phyloP scores from a whole-genome alignment of 2,113 vertebrate genomes.

The Platysteira castanea region DNA sequence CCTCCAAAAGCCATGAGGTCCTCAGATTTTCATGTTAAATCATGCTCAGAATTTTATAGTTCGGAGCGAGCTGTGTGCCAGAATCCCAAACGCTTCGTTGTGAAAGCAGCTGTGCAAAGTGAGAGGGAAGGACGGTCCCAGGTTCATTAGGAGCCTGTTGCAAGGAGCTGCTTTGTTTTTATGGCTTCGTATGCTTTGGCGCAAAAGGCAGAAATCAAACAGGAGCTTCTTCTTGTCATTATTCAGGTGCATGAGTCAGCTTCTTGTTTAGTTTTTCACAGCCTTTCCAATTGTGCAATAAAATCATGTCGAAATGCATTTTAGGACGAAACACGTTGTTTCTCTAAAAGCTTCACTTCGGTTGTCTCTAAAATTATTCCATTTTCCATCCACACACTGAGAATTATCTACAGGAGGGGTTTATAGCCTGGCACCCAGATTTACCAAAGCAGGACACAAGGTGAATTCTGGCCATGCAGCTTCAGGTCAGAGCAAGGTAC shows the following conservation, averaged over 20 bases:
- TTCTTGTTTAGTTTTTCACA: constrained; percentile 44
- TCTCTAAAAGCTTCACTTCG: not conserved
- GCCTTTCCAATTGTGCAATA: constrained; percentile 38
- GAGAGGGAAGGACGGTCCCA: not conserved
- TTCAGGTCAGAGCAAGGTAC: not conserved
- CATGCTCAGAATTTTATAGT: constrained; percentile 48
- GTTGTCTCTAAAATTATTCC: not conserved
- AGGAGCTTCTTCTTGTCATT: constrained; percentile 32
- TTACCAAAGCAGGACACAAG: not conserved
- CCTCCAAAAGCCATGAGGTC: not conserved
- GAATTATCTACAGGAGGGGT: not conserved
- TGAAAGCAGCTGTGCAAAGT: constrained; percentile 27
- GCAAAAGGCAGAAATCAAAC: constrained; percentile 32
- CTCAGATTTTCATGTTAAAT: constrained; percentile 51
- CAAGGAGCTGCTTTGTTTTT: constrained; percentile 46
- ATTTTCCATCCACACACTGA: not conserved
- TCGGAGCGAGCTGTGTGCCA: not conserved
- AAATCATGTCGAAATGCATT: constrained; percentile 29
- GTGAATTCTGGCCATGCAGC: not conserved
- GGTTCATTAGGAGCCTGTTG: not conserved
- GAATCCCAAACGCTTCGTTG: not conserved
- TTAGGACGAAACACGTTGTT: not conserved
- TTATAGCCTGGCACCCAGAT: not conserved
- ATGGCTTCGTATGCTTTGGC: constrained; percentile 15
- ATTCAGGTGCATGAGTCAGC: constrained; percentile 54